Evolutionary conservation across 2,113 vertebrate species (phyloP).

Genomic region (Leptocoma aspasia): DNA sequence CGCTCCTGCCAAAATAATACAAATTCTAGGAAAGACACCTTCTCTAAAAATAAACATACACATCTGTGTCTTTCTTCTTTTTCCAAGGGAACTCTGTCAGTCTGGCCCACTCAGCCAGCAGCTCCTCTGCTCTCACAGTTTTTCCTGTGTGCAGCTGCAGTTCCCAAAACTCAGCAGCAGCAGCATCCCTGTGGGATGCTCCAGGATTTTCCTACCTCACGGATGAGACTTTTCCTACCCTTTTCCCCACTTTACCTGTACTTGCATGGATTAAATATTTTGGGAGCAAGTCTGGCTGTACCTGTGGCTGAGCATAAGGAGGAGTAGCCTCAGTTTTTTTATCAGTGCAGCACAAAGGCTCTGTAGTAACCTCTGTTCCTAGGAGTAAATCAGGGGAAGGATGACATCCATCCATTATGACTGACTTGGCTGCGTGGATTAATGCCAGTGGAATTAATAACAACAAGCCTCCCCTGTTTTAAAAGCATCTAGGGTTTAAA

Average conservation of each 20-base stretch:
- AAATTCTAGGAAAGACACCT: conserved; percentile 10
- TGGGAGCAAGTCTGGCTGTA: neutral
- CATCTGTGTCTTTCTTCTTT: conserved; percentile 8
- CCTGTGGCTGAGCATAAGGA: neutral
- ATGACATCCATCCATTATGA: neutral
- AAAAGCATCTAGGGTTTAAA: neutral
- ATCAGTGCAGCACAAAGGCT: neutral
- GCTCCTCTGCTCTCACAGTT: neutral
- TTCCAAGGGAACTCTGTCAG: neutral
- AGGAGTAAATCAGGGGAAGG: neutral
- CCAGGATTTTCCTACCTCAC: neutral
- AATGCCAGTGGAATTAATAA: neutral
- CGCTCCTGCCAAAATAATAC: neutral
- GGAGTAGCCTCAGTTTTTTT: neutral
- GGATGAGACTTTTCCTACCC: neutral
- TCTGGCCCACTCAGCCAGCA: neutral
- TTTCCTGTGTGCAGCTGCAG: neutral
- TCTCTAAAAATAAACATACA: conserved; percentile 3
- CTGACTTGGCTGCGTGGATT: neutral
- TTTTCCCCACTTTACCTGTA: neutral
- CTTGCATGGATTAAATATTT: neutral
- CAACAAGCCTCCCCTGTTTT: neutral
- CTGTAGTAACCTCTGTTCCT: neutral
- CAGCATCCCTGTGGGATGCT: neutral
- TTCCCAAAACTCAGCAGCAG: neutral